Conservation (phyloP, 37 sponge, comb jelly and placozoan species). For the Spongilla lacustris region DNA sequence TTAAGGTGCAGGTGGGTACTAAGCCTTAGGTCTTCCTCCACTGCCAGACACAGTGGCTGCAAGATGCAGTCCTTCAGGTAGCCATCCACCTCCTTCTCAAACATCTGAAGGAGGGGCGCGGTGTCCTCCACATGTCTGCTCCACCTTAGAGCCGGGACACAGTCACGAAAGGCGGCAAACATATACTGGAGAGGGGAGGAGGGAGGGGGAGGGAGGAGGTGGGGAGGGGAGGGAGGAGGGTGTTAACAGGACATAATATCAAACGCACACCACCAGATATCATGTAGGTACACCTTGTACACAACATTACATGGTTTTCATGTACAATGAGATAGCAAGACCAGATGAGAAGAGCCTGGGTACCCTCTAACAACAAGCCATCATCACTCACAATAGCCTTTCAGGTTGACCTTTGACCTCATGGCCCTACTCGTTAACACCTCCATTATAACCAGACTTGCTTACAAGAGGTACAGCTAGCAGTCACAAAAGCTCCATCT, state of each 20-base stretch:
- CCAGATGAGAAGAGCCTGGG: too few species aligned
- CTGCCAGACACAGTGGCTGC: constrained; percentile 67
- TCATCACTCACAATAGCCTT: too few species aligned
- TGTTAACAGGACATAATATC: background rate
- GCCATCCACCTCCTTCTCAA: constrained; percentile 76
- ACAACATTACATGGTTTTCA: too few species aligned
- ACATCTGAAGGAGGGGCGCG: constrained; percentile 41
- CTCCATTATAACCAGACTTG: too few species aligned
- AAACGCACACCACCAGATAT: too few species aligned
- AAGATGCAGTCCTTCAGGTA: constrained; percentile 66
- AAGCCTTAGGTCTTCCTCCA: constrained; percentile 93
- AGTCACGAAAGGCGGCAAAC: constrained; percentile 93
- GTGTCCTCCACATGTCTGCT: constrained; percentile 56
- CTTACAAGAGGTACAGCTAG: too few species aligned
- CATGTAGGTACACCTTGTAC: too few species aligned
- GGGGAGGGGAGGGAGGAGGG: background rate
- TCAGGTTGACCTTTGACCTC: too few species aligned
- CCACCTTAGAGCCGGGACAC: constrained; percentile 62
- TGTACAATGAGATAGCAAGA: too few species aligned
- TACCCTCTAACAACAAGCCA: too few species aligned
- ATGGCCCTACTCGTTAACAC: too few species aligned
- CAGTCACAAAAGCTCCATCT: too few species aligned
- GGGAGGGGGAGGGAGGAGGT: background rate
- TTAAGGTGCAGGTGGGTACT: constrained; percentile 85
- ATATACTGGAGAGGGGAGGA: constrained; percentile 80